A percentile compares a stretch with the other conserved stretches of the same genome.
Conservation (phyloP, 1,140 invertebrate genomes). For the Paraescarpia echinospica region DNA sequence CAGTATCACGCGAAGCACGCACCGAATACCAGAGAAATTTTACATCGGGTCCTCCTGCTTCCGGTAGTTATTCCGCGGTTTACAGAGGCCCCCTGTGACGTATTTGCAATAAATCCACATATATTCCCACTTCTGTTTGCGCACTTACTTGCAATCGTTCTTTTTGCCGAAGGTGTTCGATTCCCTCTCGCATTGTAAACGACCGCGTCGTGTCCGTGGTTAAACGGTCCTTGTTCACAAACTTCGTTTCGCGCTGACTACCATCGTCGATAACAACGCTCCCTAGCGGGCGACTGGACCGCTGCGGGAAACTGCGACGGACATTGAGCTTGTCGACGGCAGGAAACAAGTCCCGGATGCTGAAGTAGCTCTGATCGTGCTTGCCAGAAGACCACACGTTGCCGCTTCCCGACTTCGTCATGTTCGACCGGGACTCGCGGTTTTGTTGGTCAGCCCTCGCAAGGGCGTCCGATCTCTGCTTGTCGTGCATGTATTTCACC, state of each 20-base stretch:
- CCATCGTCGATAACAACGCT: neutral
- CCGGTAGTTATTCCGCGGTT: too few species aligned
- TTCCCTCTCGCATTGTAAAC: neutral
- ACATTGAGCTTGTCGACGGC: neutral
- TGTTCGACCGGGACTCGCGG: neutral
- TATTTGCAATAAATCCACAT: neutral
- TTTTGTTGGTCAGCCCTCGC: neutral
- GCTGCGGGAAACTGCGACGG: neutral
- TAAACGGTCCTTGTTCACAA: neutral
- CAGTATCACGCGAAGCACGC: too few species aligned
- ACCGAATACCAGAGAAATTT: too few species aligned
- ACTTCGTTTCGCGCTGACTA: neutral
- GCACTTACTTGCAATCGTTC: neutral
- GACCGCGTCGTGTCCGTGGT: neutral
- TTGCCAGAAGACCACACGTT: neutral
- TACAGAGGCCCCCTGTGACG: too few species aligned
- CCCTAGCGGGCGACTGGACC: neutral
- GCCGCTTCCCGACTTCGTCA: neutral
- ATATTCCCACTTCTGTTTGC: neutral
- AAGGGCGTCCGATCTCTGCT: neutral
- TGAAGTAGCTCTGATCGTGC: neutral
- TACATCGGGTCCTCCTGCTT: too few species aligned
- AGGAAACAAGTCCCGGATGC: neutral
- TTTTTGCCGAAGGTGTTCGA: neutral
- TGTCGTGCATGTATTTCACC: neutral